A percentile compares a stretch with the other conserved stretches of the same genome.
These are phyloP conservation scores for Thalassarche chlororhynchos DNA, from an alignment of 2,113 vertebrate species.

Conservation along the genomic window DNA sequence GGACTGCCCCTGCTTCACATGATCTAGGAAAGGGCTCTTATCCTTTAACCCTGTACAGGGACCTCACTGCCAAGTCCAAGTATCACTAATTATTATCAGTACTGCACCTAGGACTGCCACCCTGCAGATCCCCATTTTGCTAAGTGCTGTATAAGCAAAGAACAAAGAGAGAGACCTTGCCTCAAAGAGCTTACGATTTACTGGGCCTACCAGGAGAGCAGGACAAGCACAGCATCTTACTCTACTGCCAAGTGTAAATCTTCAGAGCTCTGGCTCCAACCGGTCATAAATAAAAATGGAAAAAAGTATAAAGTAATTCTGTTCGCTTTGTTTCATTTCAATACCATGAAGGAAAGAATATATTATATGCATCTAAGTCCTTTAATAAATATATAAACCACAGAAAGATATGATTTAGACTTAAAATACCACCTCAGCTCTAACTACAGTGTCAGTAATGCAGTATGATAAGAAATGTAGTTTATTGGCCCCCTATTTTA, in stretches of 20 bases:
- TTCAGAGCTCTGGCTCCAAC: background rate
- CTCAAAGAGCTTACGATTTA: constrained; percentile 17
- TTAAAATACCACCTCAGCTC: background rate
- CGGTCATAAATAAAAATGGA: background rate
- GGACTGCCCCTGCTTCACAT: background rate
- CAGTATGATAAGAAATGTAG: background rate
- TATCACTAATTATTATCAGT: background rate
- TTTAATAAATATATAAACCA: constrained; percentile 7
- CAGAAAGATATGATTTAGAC: background rate
- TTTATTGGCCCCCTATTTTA: background rate
- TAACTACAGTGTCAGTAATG: background rate
- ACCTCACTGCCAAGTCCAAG: background rate
- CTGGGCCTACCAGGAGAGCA: constrained; percentile 9
- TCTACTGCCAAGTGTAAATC: constrained; percentile 38
- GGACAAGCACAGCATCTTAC: constrained; percentile 34
- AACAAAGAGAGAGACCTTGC: constrained; percentile 11
- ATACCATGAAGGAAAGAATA: background rate
- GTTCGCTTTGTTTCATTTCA: constrained; percentile 17
- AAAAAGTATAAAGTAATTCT: background rate
- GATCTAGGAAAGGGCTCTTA: background rate
- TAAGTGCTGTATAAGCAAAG: background rate
- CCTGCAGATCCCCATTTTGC: background rate
- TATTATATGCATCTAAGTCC: background rate
- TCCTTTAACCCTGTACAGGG: background rate
- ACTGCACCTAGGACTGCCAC: background rate